Conservation (phyloP, 2,797 vertebrate species). For the Coluber constrictor region DNA sequence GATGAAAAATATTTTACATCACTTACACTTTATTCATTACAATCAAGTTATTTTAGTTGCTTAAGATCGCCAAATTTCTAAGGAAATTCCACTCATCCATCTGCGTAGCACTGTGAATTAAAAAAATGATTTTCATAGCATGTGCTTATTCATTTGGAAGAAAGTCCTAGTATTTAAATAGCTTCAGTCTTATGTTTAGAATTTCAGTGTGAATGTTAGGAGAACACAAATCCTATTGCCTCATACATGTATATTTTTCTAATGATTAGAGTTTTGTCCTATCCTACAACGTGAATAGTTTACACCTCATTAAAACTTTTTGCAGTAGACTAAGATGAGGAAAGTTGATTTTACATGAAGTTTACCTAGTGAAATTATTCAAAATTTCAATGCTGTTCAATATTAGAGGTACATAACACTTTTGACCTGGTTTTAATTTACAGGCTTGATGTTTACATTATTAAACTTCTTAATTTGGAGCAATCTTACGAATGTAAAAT, state of each 20-base stretch:
- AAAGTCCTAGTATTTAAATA: neutral
- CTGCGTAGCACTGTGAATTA: rapidly evolving
- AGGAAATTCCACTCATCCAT: neutral
- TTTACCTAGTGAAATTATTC: neutral
- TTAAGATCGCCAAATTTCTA: neutral
- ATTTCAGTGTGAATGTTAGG: neutral
- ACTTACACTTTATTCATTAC: neutral
- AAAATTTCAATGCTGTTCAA: neutral
- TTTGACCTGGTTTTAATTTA: neutral
- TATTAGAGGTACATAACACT: neutral
- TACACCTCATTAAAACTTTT: neutral
- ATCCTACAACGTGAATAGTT: neutral
- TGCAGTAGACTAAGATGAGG: neutral
- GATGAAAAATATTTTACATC: rapidly evolving
- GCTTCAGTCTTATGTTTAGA: neutral
- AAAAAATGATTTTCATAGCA: constrained; percentile 32
- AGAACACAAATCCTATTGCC: neutral
- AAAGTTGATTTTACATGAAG: neutral
- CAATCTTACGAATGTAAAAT: neutral
- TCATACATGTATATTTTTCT: neutral
- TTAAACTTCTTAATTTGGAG: neutral
- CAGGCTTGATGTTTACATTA: neutral
- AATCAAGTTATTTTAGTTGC: neutral
- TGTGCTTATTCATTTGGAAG: neutral
- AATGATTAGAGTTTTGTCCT: neutral